Conservation (phyloP, 2,888 invertebrate genomes). For the Sphaerophoria rueppellii region DNA sequence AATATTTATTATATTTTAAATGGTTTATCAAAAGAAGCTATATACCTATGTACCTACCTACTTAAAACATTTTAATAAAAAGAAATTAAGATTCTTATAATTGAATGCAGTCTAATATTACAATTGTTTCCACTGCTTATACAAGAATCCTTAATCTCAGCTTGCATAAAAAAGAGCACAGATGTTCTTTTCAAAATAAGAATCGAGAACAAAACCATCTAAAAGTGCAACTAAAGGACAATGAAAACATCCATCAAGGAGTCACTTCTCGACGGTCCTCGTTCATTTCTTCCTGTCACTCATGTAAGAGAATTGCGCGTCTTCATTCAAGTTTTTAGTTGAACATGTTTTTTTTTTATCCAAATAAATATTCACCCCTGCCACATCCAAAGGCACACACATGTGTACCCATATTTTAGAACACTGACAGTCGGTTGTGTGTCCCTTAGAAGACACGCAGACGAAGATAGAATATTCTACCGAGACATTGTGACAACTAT, state of each 20-base stretch:
- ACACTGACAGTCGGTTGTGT: conserved; percentile 18
- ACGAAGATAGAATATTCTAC: conserved; percentile 67
- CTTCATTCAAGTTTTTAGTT: conserved; percentile 48
- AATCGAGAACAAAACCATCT: conserved; percentile 55
- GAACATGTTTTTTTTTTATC: background rate
- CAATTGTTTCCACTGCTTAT: conserved; percentile 7
- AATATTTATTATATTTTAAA: too few species aligned
- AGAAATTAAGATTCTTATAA: background rate
- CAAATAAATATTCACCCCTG: background rate
- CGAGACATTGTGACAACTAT: conserved; percentile 71
- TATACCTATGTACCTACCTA: too few species aligned
- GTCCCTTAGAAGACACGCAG: conserved; percentile 32
- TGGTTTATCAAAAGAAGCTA: too few species aligned
- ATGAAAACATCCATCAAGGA: conserved; percentile 70
- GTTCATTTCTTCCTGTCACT: conserved; percentile 49
- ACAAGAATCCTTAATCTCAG: conserved; percentile 24
- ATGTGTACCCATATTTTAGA: conserved; percentile 36
- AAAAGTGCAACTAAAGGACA: conserved; percentile 69
- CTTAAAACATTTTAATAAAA: too few species aligned
- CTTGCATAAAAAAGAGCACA: conserved; percentile 37
- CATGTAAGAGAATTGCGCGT: conserved; percentile 62
- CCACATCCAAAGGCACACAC: conserved; percentile 8
- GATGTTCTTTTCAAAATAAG: conserved; percentile 60
- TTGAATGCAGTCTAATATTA: conserved; percentile 4
- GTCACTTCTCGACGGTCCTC: conserved; percentile 16